phyloP scores from a whole-genome alignment of 2,113 vertebrate species.

The Hippocampus zosterae region DNA sequence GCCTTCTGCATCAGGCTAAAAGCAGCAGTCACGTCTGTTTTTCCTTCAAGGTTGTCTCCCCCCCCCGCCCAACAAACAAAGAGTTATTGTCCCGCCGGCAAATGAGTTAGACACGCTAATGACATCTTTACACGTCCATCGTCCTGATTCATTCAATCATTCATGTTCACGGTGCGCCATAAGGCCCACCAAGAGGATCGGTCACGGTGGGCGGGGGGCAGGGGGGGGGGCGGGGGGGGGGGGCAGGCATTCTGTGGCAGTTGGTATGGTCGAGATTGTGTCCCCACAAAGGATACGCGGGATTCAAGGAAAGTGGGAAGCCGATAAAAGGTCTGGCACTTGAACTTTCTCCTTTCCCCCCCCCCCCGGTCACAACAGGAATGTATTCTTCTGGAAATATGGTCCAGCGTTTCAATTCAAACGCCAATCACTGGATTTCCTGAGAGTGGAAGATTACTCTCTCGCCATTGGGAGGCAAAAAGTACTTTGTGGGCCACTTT shows the following conservation, averaged over 20 bases:
- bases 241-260: constrained; percentile 47
- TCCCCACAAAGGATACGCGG: constrained; percentile 25
- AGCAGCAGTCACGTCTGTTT: constrained; percentile 22
- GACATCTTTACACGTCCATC: constrained; percentile 32
- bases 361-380: constrained; percentile 9
- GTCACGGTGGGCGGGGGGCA: constrained; percentile 16
- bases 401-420: constrained; percentile 5
- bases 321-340: constrained; percentile 5
- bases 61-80: constrained; percentile 15
- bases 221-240: constrained; percentile 1
- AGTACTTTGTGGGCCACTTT: constrained; percentile 10
- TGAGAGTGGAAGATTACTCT: constrained; percentile 11
- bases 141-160: constrained; percentile 4
- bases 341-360: constrained; percentile 21
- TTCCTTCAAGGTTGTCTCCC: constrained; percentile 27
- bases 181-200: constrained; percentile 19
- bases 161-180: constrained; percentile 9
- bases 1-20: constrained; percentile 15
- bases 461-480: constrained; percentile 20
- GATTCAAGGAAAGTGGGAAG: constrained; percentile 18
- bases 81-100: neutral
- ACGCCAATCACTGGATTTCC: constrained; percentile 10
- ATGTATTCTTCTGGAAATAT: constrained; percentile 8
- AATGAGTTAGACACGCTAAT: constrained; percentile 14
- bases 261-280: constrained; percentile 21